Percentiles rank a stretch among this genome's conserved stretches.
phyloP scores from a whole-genome alignment of 2,888 invertebrate genomes.

The Lepidocyrtoides sp. region DNA sequence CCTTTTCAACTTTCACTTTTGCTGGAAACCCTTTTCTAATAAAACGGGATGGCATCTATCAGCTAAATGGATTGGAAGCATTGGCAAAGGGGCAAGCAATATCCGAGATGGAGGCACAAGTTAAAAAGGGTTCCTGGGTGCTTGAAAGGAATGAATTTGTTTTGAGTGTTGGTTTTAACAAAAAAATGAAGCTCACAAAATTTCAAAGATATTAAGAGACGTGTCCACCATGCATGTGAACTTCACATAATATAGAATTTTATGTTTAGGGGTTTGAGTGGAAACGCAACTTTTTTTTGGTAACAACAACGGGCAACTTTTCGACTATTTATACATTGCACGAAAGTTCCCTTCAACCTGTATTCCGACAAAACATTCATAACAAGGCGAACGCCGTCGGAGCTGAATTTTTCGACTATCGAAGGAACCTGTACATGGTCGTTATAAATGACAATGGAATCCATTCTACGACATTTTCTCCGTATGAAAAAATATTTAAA shows the following conservation, averaged over 20 bases:
- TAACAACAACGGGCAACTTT: conserved; percentile 74
- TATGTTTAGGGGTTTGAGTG: conserved; percentile 81
- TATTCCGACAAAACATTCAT: conserved; percentile 82
- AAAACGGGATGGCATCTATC: conserved; percentile 73
- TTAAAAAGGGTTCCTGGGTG: conserved; percentile 67
- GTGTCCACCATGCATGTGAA: too few species aligned
- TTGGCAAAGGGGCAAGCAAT: not conserved
- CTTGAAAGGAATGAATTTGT: conserved; percentile 68
- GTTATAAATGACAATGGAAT: conserved; percentile 81
- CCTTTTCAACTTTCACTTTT: conserved; percentile 68
- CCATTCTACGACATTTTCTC: conserved; percentile 81
- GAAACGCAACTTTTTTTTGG: conserved; percentile 75
- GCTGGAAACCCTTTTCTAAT: conserved; percentile 47
- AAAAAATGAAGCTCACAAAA: too few species aligned
- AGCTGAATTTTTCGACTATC: conserved; percentile 80
- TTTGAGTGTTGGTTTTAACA: conserved; percentile 79
- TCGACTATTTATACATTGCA: conserved; percentile 79
- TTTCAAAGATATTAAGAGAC: too few species aligned
- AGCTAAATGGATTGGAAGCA: conserved; percentile 39
- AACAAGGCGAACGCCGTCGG: conserved; percentile 78
- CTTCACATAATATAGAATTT: too few species aligned
- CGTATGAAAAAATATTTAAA: conserved; percentile 75
- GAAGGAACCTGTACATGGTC: conserved; percentile 77
- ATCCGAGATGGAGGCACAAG: not conserved
- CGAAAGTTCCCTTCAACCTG: conserved; percentile 23